Evolutionary conservation across 2,797 vertebrate genomes (phyloP).

Genomic region (Hirundo rustica): DNA sequence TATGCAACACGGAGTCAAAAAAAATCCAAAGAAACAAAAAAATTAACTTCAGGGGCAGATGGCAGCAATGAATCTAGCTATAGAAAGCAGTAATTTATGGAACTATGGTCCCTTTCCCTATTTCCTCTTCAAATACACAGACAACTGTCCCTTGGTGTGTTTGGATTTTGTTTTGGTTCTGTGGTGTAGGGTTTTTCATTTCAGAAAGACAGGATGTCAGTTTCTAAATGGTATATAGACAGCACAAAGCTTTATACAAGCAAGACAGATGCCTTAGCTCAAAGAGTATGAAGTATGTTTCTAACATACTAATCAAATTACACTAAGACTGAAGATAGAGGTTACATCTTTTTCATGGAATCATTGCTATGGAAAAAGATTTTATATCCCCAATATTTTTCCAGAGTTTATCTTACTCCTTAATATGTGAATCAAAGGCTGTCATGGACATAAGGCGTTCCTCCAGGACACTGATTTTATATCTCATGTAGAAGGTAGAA

Average conservation of each 20-base stretch:
- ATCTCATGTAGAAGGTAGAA: slow-evolving; percentile 91
- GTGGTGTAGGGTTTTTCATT: neutral
- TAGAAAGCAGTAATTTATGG: neutral
- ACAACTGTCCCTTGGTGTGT: neutral
- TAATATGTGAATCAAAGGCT: slow-evolving; percentile 76
- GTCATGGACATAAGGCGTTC: slow-evolving; percentile 82
- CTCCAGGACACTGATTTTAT: slow-evolving; percentile 88
- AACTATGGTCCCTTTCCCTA: neutral
- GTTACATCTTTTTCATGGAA: neutral
- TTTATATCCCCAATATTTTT: neutral
- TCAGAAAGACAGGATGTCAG: neutral
- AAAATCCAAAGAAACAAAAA: neutral
- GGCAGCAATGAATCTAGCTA: neutral
- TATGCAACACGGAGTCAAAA: neutral
- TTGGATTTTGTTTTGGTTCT: neutral
- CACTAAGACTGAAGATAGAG: neutral
- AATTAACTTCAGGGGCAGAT: neutral
- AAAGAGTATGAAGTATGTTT: neutral
- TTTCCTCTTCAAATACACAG: neutral
- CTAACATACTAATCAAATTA: neutral
- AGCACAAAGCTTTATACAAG: neutral
- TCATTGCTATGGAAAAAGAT: neutral
- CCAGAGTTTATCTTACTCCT: slow-evolving; percentile 77
- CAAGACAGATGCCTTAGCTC: neutral
- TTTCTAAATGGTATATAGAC: neutral